Evolutionary conservation across 2,888 invertebrate genomes (phyloP).

Genomic region (Adelphocoris suturalis): DNA sequence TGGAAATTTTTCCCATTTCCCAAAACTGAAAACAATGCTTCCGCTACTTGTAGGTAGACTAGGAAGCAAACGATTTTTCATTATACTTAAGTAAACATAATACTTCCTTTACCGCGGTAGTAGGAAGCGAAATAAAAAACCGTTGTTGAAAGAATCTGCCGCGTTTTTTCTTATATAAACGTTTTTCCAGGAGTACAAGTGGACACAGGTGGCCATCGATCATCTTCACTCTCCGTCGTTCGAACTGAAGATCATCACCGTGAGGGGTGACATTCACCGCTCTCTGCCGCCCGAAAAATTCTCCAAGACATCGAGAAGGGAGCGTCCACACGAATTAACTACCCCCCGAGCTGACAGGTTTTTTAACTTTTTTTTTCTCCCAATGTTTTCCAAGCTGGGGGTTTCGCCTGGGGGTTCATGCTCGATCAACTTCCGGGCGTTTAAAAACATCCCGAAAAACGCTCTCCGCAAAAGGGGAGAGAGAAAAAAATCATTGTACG

Average conservation of each 20-base stretch:
- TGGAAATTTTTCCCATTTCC: too few relatives aligned
- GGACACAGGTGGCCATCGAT: constrained; percentile 42
- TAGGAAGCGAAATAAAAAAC: too few relatives aligned
- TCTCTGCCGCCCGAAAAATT: neutral
- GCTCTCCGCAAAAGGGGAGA: neutral
- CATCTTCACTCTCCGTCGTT: neutral
- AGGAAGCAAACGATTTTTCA: too few relatives aligned
- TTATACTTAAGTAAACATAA: too few relatives aligned
- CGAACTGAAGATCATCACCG: neutral
- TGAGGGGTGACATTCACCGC: constrained; percentile 23
- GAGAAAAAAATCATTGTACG: neutral
- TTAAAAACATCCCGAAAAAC: constrained; percentile 30
- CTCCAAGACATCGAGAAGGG: neutral
- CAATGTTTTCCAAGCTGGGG: constrained; percentile 15
- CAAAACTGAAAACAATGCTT: too few relatives aligned
- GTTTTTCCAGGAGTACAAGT: neutral
- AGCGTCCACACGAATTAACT: constrained; percentile 13
- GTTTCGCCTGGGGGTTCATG: constrained; percentile 6
- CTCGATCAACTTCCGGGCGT: constrained; percentile 31
- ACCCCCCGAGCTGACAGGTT: neutral
- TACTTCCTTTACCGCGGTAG: too few relatives aligned
- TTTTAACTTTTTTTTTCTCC: neutral
- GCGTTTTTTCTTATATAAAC: neutral
- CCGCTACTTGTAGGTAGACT: too few relatives aligned
- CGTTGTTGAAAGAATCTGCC: too few relatives aligned